phyloP scores from a whole-genome alignment of 2,888 invertebrate genomes.

The Megalurothrips usitatus region DNA sequence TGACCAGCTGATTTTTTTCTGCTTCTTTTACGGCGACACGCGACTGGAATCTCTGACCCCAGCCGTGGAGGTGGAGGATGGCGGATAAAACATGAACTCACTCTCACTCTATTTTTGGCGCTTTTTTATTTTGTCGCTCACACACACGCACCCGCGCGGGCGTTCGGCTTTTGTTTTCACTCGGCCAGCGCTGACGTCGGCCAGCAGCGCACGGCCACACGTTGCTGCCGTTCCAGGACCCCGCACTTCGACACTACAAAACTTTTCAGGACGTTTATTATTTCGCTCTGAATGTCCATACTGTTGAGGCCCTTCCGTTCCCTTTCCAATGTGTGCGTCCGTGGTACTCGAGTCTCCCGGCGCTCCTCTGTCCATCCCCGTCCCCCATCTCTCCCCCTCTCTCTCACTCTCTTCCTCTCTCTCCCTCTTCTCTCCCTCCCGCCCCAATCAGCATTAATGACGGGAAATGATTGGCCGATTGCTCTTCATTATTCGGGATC shows the following conservation, averaged over 20 bases:
- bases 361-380: neutral
- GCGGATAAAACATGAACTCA: too few relatives aligned
- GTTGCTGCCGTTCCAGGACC: neutral
- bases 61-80: too few relatives aligned
- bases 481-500: constrained; percentile 6
- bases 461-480: constrained; percentile 21
- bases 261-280: too few relatives aligned
- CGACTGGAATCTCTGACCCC: too few relatives aligned
- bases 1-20: too few relatives aligned
- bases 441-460: constrained; percentile 12
- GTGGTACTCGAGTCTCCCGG: neutral
- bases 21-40: too few relatives aligned
- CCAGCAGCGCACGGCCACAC: neutral
- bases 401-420: neutral
- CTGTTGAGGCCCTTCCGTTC: too few relatives aligned
- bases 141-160: neutral
- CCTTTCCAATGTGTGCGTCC: neutral
- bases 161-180: neutral
- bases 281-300: too few relatives aligned
- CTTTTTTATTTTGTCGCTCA: too few relatives aligned
- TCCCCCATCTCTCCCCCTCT: neutral
- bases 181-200: neutral
- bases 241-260: too few relatives aligned
- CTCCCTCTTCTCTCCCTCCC: neutral
- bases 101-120: too few relatives aligned